Conservation (phyloP, 1,140 invertebrate species). For the Archegozetes longisetosus region DNA sequence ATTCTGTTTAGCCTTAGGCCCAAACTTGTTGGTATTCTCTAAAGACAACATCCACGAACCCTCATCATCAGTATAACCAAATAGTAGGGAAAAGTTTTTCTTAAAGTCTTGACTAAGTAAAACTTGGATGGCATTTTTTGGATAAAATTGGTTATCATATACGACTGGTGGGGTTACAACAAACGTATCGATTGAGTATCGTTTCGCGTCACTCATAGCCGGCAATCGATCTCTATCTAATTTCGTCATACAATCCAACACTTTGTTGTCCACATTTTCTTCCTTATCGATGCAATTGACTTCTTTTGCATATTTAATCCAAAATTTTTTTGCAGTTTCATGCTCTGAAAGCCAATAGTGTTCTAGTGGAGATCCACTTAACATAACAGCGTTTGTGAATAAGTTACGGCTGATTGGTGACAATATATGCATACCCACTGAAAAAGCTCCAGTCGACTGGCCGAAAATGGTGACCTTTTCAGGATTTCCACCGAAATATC, state of each 20-base stretch:
- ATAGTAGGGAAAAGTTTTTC: not conserved
- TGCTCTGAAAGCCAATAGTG: not conserved
- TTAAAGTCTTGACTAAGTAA: not conserved
- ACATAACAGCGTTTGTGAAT: constrained; percentile 71
- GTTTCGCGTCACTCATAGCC: constrained; percentile 1
- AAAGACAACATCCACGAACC: constrained; percentile 7
- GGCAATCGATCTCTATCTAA: not conserved
- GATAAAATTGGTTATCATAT: constrained; percentile 1
- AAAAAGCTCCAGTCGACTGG: constrained; percentile 53
- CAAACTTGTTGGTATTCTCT: constrained; percentile 1
- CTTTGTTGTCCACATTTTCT: not conserved
- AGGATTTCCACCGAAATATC: constrained; percentile 25
- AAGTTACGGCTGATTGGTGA: constrained; percentile 63
- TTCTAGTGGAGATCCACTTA: constrained; percentile 5
- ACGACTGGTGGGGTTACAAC: constrained; percentile 3
- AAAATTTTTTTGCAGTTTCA: not conserved
- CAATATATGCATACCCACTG: constrained; percentile 75
- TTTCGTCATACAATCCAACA: not conserved
- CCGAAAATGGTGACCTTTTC: constrained; percentile 24
- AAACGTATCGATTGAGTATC: not conserved
- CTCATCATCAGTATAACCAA: constrained; percentile 11
- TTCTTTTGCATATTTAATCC: constrained; percentile 5
- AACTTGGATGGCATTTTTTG: not conserved
- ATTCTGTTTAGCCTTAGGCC: not conserved
- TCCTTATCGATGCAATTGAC: not conserved